Evolutionary conservation across 1,140 invertebrate genomes (phyloP).

Genomic region (Maniola jurtina): DNA sequence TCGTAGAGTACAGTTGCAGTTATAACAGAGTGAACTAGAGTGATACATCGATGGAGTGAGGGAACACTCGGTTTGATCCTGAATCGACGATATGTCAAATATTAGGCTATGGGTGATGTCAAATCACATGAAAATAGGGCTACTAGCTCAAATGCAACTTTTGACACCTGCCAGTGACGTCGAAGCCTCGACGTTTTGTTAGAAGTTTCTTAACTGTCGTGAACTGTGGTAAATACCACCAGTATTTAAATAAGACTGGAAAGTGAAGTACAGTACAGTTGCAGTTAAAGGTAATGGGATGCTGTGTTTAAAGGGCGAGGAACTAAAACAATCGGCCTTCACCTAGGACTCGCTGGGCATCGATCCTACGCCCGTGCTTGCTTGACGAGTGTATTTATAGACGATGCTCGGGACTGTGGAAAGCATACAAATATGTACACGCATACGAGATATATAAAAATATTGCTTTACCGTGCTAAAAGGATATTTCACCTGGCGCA

Average conservation of each 20-base stretch:
- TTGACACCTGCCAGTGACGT: no score
- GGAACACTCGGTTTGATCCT: no score
- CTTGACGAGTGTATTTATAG: slow-evolving; percentile 71
- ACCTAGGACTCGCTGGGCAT: slow-evolving; percentile 69
- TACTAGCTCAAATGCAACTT: no score
- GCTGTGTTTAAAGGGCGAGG: slow-evolving; percentile 51
- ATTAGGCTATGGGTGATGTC: no score
- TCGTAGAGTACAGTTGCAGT: not conserved
- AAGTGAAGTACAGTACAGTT: not conserved
- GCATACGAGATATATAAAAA: slow-evolving; percentile 28
- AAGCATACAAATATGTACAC: slow-evolving; percentile 17
- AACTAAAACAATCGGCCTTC: slow-evolving; percentile 68
- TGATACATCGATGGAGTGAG: no score
- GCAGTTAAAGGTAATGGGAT: slow-evolving; percentile 33
- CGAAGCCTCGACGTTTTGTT: no score
- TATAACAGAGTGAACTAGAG: no score
- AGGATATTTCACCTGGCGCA: slow-evolving; percentile 46
- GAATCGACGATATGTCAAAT: no score
- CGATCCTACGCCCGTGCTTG: slow-evolving; percentile 61
- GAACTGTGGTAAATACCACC: no score
- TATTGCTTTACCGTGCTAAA: slow-evolving; percentile 14
- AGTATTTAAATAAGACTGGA: not conserved
- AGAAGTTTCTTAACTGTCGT: no score
- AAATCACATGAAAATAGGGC: no score
- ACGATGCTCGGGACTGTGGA: slow-evolving; percentile 50